A percentile compares a stretch with the other conserved stretches of the same genome.
Conservation (phyloP, 2,797 vertebrate genomes). For the Characodon lateralis region DNA sequence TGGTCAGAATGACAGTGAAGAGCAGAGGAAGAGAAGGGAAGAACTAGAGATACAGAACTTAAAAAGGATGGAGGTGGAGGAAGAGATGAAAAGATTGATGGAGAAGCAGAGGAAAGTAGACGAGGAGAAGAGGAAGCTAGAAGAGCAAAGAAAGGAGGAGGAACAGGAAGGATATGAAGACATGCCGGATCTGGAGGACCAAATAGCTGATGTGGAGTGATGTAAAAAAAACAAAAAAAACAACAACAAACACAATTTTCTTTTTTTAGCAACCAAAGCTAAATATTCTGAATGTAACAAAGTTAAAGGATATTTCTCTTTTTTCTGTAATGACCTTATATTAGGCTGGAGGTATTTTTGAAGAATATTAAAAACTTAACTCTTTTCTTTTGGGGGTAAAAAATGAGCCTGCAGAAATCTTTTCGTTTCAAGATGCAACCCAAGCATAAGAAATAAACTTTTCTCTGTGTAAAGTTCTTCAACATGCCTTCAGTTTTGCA, state of each 20-base stretch:
- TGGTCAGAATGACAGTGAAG: accelerated
- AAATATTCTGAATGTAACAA: background rate
- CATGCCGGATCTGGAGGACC: conserved; percentile 73
- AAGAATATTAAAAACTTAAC: background rate
- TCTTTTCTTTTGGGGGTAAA: background rate
- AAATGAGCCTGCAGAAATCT: background rate
- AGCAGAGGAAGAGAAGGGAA: background rate
- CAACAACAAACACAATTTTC: background rate
- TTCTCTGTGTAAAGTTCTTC: background rate
- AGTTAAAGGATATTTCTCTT: background rate
- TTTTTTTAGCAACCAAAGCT: background rate
- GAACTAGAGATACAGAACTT: conserved; percentile 5
- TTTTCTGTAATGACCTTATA: background rate
- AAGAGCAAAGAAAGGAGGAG: conserved; percentile 49
- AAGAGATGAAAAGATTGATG: conserved; percentile 51
- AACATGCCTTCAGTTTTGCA: background rate
- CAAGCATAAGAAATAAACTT: conserved; percentile 10
- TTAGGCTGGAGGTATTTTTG: background rate
- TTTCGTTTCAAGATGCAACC: background rate
- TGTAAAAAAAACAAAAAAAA: background rate
- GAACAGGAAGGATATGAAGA: conserved; percentile 55
- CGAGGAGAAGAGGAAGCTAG: conserved; percentile 42
- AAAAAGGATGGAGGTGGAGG: conserved; percentile 53
- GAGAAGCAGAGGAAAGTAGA: conserved; percentile 51
- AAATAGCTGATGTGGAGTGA: background rate